A percentile compares a stretch with the other conserved stretches of the same genome.
Conservation (phyloP, 2,113 vertebrate genomes). For the Xerus inauris region DNA sequence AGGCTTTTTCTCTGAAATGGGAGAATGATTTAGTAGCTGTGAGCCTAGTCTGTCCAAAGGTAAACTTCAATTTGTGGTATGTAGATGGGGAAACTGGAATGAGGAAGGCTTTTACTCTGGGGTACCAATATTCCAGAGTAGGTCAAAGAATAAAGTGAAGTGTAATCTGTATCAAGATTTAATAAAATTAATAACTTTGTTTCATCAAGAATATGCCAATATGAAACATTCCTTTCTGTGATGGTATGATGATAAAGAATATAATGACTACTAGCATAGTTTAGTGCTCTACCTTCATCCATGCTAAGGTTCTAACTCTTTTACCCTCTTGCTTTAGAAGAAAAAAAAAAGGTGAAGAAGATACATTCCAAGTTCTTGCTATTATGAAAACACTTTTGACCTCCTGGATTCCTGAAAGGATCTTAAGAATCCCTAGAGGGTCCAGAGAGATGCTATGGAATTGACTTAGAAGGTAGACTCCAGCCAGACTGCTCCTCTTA, state of each 20-base stretch:
- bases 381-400: background rate
- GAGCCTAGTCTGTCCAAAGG: background rate
- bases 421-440: background rate
- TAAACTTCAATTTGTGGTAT: background rate
- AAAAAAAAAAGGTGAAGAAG: background rate
- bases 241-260: background rate
- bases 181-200: background rate
- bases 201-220: background rate
- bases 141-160: background rate
- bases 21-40: background rate
- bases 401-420: background rate
- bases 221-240: background rate
- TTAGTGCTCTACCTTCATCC: background rate
- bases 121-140: background rate
- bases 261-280: background rate
- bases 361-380: background rate
- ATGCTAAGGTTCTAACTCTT: background rate
- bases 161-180: background rate
- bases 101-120: background rate
- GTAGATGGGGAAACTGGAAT: background rate
- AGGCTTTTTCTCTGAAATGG: background rate
- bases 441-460: background rate
- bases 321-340: background rate
- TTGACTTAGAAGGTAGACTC: background rate
- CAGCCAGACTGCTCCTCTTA: background rate